These are phyloP conservation scores for Danaus plexippus DNA, from an alignment of 1,140 invertebrate species.

Conservation along the genomic window DNA sequence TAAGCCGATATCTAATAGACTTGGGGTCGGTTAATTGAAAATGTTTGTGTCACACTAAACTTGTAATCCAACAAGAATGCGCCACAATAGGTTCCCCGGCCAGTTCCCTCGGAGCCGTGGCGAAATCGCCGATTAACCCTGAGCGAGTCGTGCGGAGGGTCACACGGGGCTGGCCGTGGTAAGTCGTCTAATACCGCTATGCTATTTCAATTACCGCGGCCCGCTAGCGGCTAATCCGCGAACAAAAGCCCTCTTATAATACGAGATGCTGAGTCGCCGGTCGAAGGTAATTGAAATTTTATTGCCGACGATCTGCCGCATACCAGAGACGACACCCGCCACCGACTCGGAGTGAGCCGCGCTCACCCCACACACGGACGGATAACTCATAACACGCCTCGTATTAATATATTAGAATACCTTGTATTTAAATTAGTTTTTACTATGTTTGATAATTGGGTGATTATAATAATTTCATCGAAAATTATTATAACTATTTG, in stretches of 20 bases:
- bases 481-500: no score
- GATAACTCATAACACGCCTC: conserved; percentile 3
- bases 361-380: background rate
- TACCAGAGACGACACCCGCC: conserved; percentile 12
- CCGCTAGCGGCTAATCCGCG: conserved; percentile 40
- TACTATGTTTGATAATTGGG: no score
- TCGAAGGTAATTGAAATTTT: conserved; percentile 50
- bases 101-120: conserved; percentile 23
- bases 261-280: conserved; percentile 34
- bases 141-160: no score
- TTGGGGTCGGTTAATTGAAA: conserved; percentile 49
- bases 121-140: conserved; percentile 6
- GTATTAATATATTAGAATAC: background rate
- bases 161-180: conserved; percentile 13
- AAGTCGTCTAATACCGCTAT: conserved; percentile 39
- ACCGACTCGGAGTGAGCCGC: conserved; percentile 11
- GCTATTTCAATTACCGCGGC: conserved; percentile 54
- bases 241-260: conserved; percentile 50
- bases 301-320: conserved; percentile 27
- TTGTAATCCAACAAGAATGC: conserved; percentile 57
- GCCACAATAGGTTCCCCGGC: conserved; percentile 20
- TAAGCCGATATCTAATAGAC: conserved; percentile 54
- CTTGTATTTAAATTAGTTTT: no score
- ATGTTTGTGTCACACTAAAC: conserved; percentile 42
- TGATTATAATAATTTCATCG: no score